These are phyloP conservation scores for Drosophila pectinifera DNA, from an alignment of 1,140 invertebrate genomes.

Conservation along the genomic window DNA sequence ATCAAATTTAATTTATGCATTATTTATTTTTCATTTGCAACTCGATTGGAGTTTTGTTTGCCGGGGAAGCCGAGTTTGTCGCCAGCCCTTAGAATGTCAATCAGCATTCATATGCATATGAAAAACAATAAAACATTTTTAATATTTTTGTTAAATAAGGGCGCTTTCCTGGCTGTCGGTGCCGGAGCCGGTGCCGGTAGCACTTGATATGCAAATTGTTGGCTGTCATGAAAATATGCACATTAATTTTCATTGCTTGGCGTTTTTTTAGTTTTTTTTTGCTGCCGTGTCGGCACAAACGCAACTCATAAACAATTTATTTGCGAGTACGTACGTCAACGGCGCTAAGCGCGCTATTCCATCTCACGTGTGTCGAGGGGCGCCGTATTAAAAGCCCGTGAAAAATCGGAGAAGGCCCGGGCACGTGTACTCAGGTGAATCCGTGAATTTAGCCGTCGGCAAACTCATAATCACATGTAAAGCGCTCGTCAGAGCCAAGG, in stretches of 20 bases:
- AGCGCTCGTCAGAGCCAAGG: conserved; percentile 32
- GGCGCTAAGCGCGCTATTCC: conserved; percentile 46
- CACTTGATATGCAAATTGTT: conserved; percentile 79
- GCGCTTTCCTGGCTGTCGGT: conserved; percentile 1
- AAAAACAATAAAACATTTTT: conserved; percentile 51
- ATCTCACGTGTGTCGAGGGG: conserved; percentile 32
- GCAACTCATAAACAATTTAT: conserved; percentile 39
- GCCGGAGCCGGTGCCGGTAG: conserved; percentile 14
- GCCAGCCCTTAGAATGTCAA: conserved; percentile 27
- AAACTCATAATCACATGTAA: conserved; percentile 65
- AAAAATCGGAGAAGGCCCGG: neutral
- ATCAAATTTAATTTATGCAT: conserved; percentile 52
- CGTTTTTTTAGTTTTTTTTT: conserved; percentile 11
- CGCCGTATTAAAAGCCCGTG: conserved; percentile 4
- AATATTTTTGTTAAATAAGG: conserved; percentile 37
- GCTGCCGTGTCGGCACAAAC: conserved; percentile 25
- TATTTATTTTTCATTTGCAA: conserved; percentile 67
- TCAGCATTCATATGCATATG: conserved; percentile 52
- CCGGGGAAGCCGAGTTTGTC: conserved; percentile 8
- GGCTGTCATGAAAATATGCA: conserved; percentile 79
- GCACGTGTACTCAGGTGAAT: conserved; percentile 31
- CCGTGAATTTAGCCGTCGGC: conserved; percentile 18
- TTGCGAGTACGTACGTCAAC: conserved; percentile 34
- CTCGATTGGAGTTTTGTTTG: conserved; percentile 31
- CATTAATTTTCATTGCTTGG: conserved; percentile 68